Evolutionary conservation across 2,888 invertebrate species (phyloP).

Genomic region (Xanthia icteritia): DNA sequence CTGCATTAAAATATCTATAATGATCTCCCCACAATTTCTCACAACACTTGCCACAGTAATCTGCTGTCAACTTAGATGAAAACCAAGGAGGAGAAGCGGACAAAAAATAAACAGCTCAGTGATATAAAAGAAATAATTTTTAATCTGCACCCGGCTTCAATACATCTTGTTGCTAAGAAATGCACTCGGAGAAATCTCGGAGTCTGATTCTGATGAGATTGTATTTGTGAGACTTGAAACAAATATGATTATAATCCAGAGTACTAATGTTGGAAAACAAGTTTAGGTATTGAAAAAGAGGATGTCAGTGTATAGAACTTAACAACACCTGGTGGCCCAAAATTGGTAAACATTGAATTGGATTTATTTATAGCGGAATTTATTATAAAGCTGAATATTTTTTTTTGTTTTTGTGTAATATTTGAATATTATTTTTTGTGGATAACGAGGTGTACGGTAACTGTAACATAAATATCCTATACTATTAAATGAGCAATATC

Average conservation of each 20-base stretch:
- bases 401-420: too few species aligned
- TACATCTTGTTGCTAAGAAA: constrained; percentile 67
- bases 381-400: too few species aligned
- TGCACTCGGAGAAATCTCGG: constrained; percentile 49
- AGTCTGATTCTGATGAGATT: constrained; percentile 51
- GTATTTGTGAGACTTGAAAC: constrained; percentile 7
- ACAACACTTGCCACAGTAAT: constrained; percentile 47
- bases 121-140: constrained; percentile 69
- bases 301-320: neutral
- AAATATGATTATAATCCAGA: neutral
- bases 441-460: neutral
- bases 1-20: constrained; percentile 46
- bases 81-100: constrained; percentile 36
- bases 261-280: neutral
- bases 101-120: constrained; percentile 46
- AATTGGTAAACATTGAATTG: neutral
- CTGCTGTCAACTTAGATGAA: constrained; percentile 44
- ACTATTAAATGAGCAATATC: too few species aligned
- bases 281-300: neutral
- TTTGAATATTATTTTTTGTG: neutral
- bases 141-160: constrained; percentile 71
- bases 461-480: too few species aligned
- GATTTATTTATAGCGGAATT: too few species aligned
- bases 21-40: constrained; percentile 43
- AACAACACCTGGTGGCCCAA: neutral